These are phyloP conservation scores for Notothenia coriiceps DNA, from an alignment of 2,113 vertebrate genomes.

Conservation along the genomic window DNA sequence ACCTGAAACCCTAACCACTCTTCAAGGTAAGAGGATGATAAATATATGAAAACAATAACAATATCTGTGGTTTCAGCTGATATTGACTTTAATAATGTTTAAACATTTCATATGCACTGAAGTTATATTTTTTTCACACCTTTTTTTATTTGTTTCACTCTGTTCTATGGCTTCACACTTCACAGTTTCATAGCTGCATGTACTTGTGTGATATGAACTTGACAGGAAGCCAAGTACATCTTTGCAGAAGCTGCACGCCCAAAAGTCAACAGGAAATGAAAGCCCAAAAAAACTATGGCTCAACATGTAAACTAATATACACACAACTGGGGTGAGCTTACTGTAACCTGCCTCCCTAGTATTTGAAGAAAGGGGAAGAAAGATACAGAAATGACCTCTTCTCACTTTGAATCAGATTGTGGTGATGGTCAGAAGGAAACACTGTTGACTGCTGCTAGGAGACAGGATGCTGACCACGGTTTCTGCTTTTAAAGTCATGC, in stretches of 20 bases:
- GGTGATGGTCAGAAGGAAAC: neutral
- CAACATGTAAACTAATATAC: neutral
- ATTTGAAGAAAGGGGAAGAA: neutral
- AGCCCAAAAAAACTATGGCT: neutral
- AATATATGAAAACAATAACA: neutral
- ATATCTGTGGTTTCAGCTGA: neutral
- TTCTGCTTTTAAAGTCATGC: neutral
- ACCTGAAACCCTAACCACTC: too few species aligned
- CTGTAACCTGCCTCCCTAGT: neutral
- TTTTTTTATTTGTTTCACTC: neutral
- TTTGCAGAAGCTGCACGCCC: slow-evolving; percentile 4
- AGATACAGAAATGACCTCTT: neutral
- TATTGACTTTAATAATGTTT: neutral
- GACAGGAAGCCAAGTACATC: slow-evolving; percentile 46
- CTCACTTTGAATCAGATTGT: neutral
- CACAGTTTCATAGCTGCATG: neutral
- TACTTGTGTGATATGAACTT: neutral
- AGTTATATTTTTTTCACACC: neutral
- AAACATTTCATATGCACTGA: neutral
- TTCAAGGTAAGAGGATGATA: neutral
- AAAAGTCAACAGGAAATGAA: slow-evolving; percentile 67
- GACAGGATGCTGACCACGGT: neutral
- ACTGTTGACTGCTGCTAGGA: neutral
- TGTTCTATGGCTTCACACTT: neutral
- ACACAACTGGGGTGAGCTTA: too few species aligned